Base-by-base conservation (phyloP, 2,888 invertebrate species). In the Nymphalis urticae region DNA sequence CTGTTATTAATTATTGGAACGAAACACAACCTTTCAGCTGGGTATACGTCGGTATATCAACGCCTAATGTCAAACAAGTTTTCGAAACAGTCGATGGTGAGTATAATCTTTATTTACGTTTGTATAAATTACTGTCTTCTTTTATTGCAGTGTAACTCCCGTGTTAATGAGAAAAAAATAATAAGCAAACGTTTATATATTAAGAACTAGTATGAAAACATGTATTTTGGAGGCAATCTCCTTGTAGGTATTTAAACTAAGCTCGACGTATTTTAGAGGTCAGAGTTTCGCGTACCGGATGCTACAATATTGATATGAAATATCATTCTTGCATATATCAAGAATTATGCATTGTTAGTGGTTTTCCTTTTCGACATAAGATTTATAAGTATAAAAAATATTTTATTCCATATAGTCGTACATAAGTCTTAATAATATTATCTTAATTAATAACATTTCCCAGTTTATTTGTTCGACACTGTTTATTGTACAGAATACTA, bases 21-120 rank as follows among this genome's bases (percentile, higher is more conserved):
- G 56, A 69, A 27, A 84, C 80, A 0, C 81, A 81, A 48, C 76
- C 79, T 1, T 79, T 77, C 21, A 32, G 48, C 10, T 77, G 78
- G 80, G 65, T 86, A 13, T 82, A 71, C 54, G 69, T 88, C 48
- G 89, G 89, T 0, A 72, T 87, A n/a, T 84, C 85, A 1, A 82
- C 83, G 47, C 74, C 80, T 1, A 72, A 71, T 27, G 76, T 68
- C 3, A 82, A 86, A 75, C 85, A 84, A 68, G 81, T 84, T 16
- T 88, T 82, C 73, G 82, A 82, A 71, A 87, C 86, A 21, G 68
- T 85, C 53, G 80, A 82, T 64, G 81, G 83, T 83, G 70, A 76
- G 78, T 58, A 58, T 3, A 19, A 0, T 48, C 9, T 19, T 19
- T 36, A 19, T 8, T 19, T 17, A 27, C 17, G 7, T 7, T 50